Evolutionary conservation across 1,140 invertebrate genomes (phyloP).

Genomic region (Ruditapes philippinarum): DNA sequence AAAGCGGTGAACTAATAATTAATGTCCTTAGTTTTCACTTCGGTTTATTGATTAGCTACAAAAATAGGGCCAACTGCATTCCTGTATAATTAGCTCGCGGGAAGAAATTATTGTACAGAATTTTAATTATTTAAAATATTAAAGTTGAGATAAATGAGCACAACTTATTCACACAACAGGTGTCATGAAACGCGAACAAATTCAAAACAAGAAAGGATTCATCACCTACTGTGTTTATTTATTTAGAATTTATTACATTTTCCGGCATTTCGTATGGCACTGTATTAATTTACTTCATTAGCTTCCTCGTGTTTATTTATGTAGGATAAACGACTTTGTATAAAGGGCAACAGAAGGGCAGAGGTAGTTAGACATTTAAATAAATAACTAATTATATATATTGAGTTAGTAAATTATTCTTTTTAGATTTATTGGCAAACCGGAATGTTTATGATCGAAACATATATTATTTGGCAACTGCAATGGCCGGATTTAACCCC

Average conservation of each 20-base stretch:
- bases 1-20: no score
- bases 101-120: no score
- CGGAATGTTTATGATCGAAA: background rate
- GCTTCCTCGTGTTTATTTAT: background rate
- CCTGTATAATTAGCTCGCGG: no score
- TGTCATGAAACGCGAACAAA: background rate
- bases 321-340: background rate
- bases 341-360: background rate
- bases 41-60: no score
- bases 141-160: no score
- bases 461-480: background rate
- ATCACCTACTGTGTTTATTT: constrained; percentile 24
- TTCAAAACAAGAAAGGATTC: background rate
- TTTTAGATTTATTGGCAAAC: background rate
- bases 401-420: background rate
- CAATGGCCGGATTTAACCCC: no score
- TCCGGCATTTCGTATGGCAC: background rate
- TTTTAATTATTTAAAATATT: no score
- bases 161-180: background rate
- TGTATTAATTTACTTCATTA: constrained; percentile 3
- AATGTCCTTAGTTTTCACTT: no score
- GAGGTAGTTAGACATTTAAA: background rate
- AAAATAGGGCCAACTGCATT: no score
- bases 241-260: background rate
- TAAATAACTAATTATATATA: constrained; percentile 3